Percentiles rank a stretch among this genome's conserved stretches.
phyloP scores from a whole-genome alignment of 2,113 vertebrate genomes.

The Conger conger region DNA sequence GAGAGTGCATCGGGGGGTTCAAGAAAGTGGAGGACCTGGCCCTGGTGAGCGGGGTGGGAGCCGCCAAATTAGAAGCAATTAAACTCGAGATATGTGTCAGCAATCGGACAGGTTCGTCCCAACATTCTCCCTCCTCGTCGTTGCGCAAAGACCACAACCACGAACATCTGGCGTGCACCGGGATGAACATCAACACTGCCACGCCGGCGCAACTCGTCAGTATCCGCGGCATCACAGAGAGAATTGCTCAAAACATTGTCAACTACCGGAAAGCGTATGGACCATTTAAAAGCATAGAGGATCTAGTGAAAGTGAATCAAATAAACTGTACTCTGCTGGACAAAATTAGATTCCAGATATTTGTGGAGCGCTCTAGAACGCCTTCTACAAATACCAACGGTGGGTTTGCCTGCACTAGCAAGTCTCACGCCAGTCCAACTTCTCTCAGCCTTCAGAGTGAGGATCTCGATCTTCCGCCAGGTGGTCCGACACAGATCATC shows the following conservation, averaged over 20 bases:
- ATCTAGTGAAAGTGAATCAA: conserved; percentile 79
- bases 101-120: conserved; percentile 78
- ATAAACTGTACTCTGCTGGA: conserved; percentile 82
- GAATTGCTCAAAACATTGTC: conserved; percentile 77
- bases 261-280: conserved; percentile 75
- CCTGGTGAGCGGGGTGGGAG: conserved; percentile 89
- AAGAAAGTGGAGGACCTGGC: conserved; percentile 95
- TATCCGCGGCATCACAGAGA: conserved; percentile 82
- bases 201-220: conserved; percentile 84
- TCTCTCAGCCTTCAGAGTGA: conserved; percentile 81
- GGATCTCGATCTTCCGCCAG: conserved; percentile 83
- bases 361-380: conserved; percentile 78
- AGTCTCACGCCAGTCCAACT: conserved; percentile 87
- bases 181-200: conserved; percentile 87
- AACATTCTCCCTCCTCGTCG: conserved; percentile 88
- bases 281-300: conserved; percentile 83
- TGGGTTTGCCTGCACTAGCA: conserved; percentile 74
- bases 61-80: conserved; percentile 87
- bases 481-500: conserved; percentile 79
- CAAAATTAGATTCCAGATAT: conserved; percentile 83
- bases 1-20: conserved; percentile 89
- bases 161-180: conserved; percentile 71
- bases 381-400: conserved; percentile 85
- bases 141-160: conserved; percentile 67
- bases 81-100: conserved; percentile 93